These are phyloP conservation scores for Tenualosa ilisha DNA, from an alignment of 2,797 vertebrate species.

Conservation along the genomic window DNA sequence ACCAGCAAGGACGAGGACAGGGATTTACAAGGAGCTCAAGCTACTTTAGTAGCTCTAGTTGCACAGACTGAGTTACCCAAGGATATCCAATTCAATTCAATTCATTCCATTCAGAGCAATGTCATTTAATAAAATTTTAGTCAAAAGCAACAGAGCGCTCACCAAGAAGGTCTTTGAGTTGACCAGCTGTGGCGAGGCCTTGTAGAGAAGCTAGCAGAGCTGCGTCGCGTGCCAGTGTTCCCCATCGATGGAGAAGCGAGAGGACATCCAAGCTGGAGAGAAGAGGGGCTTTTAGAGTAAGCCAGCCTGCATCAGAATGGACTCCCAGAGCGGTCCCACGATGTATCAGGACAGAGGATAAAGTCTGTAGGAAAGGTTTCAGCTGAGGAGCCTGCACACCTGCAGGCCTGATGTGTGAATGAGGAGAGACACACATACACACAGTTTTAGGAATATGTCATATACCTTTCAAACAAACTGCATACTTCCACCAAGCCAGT, in stretches of 20 bases:
- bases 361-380: slow-evolving; percentile 71
- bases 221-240: slow-evolving; percentile 66
- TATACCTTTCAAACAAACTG: neutral
- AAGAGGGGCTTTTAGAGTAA: slow-evolving; percentile 68
- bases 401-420: slow-evolving; percentile 64
- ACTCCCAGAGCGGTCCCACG: slow-evolving; percentile 62
- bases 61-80: neutral
- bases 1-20: neutral
- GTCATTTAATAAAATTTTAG: neutral
- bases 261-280: slow-evolving; percentile 79
- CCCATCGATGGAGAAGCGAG: slow-evolving; percentile 83
- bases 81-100: neutral
- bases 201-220: slow-evolving; percentile 75
- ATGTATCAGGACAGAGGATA: slow-evolving; percentile 82
- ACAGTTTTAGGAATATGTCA: neutral
- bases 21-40: neutral
- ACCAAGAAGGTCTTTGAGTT: slow-evolving; percentile 80
- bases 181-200: slow-evolving; percentile 69
- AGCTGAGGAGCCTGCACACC: slow-evolving; percentile 69
- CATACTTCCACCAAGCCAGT: neutral
- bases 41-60: neutral
- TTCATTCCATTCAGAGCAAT: neutral
- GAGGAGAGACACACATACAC: slow-evolving; percentile 44
- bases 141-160: slow-evolving; percentile 58
- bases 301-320: slow-evolving; percentile 67